Evolutionary conservation across 1,140 invertebrate genomes (phyloP), one percentile per base, ranked within the genome.

Genomic region (Lysiphlebus fabarum): DNA sequence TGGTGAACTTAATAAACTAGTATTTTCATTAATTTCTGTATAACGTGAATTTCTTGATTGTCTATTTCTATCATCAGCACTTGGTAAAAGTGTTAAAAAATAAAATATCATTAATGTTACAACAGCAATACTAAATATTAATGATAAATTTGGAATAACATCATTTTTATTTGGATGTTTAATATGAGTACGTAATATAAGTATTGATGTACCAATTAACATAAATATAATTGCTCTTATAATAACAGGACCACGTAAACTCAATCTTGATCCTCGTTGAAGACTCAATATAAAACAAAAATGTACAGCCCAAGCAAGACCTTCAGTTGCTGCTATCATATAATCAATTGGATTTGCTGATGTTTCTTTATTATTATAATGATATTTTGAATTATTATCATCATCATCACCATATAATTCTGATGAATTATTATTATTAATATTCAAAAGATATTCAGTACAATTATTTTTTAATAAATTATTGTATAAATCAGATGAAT

Each of bases 281-380:
- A 93, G 73, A 14, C 85, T 84, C 58, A 89, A 65, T 37, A 90
- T 77, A 73, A 88, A 95, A 11, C 85, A 82, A 64, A 89, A 84
- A 78, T 95, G 92, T 11, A 91, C 79, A 34, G 90, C 73, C 92
- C 91, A 94, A 60, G 88, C 81, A 60, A 92, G 72, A 65, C 83
- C 84, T 71, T 90, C 82, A 34, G 88, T 80, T 47, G 83, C 83
- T 48, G 84, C 81, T 26, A 86, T 76, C 44, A 93, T 83, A 70
- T 89, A 87, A 76, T 91, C 86, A 56, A 87, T 82, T 34, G 85
- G 82, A 65, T 81, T 77, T 33, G 70, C 73, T 54, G 73, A 70
- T 45, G 68, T 72, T 5, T 47, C 59, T 45, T 67, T 62, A 60
- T 74, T 42, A 14, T 45, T 71, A 37, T 10, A 51, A 37, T 51